Conservation (phyloP, 2,113 vertebrate species). For the Varanus komodoensis region DNA sequence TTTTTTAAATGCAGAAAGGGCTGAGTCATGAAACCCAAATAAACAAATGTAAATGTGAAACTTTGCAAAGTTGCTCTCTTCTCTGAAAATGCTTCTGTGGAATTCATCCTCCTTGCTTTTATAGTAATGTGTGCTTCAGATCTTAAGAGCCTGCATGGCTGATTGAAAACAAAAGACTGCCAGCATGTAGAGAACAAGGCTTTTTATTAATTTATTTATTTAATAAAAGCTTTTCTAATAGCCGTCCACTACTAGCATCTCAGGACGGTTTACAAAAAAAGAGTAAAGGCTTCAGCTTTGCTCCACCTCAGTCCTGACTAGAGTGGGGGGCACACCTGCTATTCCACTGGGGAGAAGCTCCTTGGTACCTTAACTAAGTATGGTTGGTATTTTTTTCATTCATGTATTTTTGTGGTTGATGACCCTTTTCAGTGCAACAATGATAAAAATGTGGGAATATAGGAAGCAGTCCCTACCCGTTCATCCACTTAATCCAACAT, state of each 20-base stretch:
- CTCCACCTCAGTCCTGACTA: not conserved
- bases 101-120: not conserved
- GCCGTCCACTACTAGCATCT: no score
- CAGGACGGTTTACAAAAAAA: no score
- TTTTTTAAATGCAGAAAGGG: not conserved
- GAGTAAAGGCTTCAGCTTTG: not conserved
- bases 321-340: not conserved
- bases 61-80: not conserved
- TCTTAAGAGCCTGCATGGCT: not conserved
- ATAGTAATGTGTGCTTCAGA: not conserved
- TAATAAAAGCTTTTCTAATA: no score
- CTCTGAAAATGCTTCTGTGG: not conserved
- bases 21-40: not conserved
- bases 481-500: not conserved
- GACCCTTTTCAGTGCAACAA: not conserved
- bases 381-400: not conserved
- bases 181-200: no score
- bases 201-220: no score
- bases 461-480: not conserved
- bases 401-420: not conserved
- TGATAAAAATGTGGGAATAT: not conserved
- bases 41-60: not conserved
- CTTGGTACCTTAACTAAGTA: not conserved
- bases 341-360: not conserved
- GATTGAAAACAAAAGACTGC: not conserved